These are phyloP conservation scores for Danio aesculapii DNA, from an alignment of 2,797 vertebrate genomes.

Conservation along the genomic window DNA sequence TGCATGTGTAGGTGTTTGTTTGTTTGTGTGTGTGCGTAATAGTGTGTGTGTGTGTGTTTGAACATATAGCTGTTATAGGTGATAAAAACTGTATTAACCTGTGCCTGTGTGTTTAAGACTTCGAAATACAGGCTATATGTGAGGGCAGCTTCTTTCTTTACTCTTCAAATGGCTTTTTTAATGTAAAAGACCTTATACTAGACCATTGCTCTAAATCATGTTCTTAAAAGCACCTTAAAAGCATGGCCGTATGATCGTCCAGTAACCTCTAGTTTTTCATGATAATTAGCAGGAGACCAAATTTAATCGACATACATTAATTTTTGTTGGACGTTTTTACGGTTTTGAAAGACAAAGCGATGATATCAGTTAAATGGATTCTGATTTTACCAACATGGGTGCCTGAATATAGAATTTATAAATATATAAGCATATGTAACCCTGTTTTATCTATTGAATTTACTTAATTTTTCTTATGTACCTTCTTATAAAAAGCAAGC, in stretches of 20 bases:
- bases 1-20: slow-evolving; percentile 3
- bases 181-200: slow-evolving; percentile 78
- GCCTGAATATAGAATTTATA: too few relatives aligned
- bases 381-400: neutral
- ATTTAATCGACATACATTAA: neutral
- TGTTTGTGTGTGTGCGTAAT: neutral
- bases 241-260: slow-evolving; percentile 29
- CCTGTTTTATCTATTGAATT: neutral
- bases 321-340: neutral
- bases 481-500: too few relatives aligned
- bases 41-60: too few relatives aligned
- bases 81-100: slow-evolving; percentile 79
- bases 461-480: too few relatives aligned
- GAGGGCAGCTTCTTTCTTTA: slow-evolving; percentile 71
- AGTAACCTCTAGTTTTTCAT: slow-evolving; percentile 38
- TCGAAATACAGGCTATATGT: slow-evolving; percentile 76
- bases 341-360: neutral
- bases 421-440: neutral
- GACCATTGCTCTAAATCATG: slow-evolving; percentile 80
- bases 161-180: slow-evolving; percentile 84
- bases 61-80: too few relatives aligned
- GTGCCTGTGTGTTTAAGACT: slow-evolving; percentile 76
- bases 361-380: neutral
- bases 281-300: slow-evolving; percentile 38
- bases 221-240: slow-evolving; percentile 38